Percentiles rank a stretch among this genome's conserved stretches.
These are phyloP conservation scores for Clivina fossor DNA, from an alignment of 2,888 invertebrate genomes.

Conservation along the genomic window DNA sequence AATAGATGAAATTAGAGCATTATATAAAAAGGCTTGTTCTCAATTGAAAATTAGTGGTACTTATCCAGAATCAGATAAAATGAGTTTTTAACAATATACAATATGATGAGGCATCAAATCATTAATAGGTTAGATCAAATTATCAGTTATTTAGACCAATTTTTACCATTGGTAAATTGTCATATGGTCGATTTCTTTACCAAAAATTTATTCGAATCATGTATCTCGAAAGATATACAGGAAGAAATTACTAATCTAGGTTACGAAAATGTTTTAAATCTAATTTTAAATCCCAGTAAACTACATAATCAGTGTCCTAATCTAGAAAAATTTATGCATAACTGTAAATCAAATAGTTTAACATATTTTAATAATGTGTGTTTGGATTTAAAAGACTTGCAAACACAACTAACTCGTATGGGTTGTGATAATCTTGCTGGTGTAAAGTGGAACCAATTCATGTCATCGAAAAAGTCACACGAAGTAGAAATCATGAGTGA, in stretches of 20 bases:
- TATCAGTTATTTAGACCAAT: slow-evolving; percentile 60
- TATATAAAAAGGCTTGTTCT: slow-evolving; percentile 70
- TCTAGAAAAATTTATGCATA: slow-evolving; percentile 45
- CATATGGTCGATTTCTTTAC: slow-evolving; percentile 79
- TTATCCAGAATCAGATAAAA: slow-evolving; percentile 53
- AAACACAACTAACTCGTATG: slow-evolving; percentile 48
- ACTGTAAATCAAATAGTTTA: slow-evolving; percentile 45
- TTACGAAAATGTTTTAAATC: slow-evolving; percentile 53
- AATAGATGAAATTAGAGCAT: slow-evolving; percentile 65
- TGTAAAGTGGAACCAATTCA: slow-evolving; percentile 64
- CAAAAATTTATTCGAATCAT: slow-evolving; percentile 63
- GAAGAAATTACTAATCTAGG: slow-evolving; percentile 55
- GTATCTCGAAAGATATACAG: slow-evolving; percentile 60
- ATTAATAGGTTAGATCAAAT: slow-evolving; percentile 56
- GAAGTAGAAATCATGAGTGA: slow-evolving; percentile 72
- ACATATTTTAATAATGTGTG: slow-evolving; percentile 52
- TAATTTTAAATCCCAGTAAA: slow-evolving; percentile 56
- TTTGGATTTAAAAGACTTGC: slow-evolving; percentile 52
- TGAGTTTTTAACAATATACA: slow-evolving; percentile 30
- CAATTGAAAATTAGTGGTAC: slow-evolving; percentile 62
- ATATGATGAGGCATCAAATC: slow-evolving; percentile 45
- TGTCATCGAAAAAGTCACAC: slow-evolving; percentile 79
- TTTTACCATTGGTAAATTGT: slow-evolving; percentile 68
- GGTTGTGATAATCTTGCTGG: slow-evolving; percentile 49
- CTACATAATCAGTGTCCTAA: slow-evolving; percentile 29